Conservation (phyloP, 2,113 vertebrate genomes). For the Vulpes vulpes region DNA sequence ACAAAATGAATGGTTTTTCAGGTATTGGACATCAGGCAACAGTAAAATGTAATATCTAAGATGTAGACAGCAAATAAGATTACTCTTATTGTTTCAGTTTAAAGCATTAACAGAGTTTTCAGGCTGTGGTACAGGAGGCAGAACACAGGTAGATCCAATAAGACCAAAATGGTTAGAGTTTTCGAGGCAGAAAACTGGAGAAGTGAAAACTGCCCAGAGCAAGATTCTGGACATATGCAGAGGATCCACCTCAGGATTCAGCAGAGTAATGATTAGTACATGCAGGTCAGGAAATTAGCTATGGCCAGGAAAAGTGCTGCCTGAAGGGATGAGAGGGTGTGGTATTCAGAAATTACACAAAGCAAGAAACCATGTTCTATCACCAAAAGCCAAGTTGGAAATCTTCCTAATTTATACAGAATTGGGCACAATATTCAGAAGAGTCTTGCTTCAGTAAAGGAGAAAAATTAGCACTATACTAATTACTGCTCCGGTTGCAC, state of each 20-base stretch:
- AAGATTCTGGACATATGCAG: neutral
- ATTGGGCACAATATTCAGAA: neutral
- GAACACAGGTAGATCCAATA: neutral
- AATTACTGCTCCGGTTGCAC: neutral
- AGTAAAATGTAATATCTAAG: constrained; percentile 16
- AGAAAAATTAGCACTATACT: neutral
- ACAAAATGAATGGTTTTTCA: neutral
- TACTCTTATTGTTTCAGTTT: neutral
- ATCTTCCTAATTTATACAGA: neutral
- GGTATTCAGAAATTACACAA: neutral
- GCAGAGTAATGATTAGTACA: neutral
- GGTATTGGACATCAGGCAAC: neutral
- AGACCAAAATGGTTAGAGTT: neutral
- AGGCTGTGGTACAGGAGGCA: neutral
- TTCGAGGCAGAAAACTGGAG: neutral
- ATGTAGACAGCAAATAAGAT: neutral
- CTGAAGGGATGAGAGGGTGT: neutral
- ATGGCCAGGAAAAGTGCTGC: neutral
- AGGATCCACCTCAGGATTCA: neutral
- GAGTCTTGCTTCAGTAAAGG: neutral
- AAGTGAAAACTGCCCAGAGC: neutral
- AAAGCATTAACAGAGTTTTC: neutral
- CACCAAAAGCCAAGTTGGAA: neutral
- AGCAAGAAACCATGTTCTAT: neutral
- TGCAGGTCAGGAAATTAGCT: neutral